A percentile compares a stretch with the other conserved stretches of the same genome.
Conservation (phyloP, 2,797 vertebrate genomes). For the Mallotus villosus region DNA sequence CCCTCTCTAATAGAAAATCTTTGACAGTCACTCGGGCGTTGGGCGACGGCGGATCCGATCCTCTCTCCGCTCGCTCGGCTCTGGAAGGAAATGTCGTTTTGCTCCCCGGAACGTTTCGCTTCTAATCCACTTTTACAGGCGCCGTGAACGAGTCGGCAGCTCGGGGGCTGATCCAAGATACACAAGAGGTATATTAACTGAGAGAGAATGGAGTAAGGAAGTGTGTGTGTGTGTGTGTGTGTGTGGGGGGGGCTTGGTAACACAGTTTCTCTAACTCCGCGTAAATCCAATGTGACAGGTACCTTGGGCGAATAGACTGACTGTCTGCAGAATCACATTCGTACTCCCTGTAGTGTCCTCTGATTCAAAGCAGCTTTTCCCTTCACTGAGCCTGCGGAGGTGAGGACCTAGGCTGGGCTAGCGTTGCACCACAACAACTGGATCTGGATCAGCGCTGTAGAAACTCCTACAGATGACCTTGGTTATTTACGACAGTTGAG, state of each 20-base stretch:
- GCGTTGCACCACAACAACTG: no score
- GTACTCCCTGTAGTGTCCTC: no score
- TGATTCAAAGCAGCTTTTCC: no score
- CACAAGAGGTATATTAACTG: not conserved
- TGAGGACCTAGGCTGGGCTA: no score
- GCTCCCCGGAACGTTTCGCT: constrained; percentile 16
- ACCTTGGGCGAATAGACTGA: no score
- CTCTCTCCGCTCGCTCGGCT: not conserved
- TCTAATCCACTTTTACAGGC: constrained; percentile 9
- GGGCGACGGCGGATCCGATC: not conserved
- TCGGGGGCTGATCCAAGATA: not conserved
- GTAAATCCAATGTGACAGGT: not conserved
- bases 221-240: not conserved
- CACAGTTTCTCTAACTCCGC: no score
- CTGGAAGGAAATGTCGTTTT: constrained; percentile 5
- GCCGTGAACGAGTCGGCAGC: not conserved
- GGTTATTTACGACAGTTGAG: no score
- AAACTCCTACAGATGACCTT: no score
- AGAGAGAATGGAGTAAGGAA: not conserved
- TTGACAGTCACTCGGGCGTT: not conserved
- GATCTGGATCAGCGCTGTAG: no score
- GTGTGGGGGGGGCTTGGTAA: not conserved
- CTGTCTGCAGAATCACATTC: no score
- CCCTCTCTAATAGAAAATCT: constrained; percentile 3
- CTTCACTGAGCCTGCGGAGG: no score